Percentiles rank a stretch among this genome's conserved stretches.
These are phyloP conservation scores for Hyposoter didymator DNA, from an alignment of 2,888 invertebrate genomes.

Conservation along the genomic window DNA sequence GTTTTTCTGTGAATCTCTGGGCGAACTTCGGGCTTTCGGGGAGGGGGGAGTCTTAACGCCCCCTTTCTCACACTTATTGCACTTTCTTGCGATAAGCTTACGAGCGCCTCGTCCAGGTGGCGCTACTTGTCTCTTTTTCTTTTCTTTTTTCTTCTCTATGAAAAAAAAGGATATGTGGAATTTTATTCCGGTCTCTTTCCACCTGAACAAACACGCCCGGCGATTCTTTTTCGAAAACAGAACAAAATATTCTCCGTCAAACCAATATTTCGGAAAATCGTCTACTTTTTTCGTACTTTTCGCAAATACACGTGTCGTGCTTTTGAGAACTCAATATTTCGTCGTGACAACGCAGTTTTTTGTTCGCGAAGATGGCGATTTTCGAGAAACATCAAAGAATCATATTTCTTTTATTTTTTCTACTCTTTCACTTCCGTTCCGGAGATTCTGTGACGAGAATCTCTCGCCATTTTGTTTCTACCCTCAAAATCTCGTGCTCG, in stretches of 20 bases:
- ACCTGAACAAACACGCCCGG: constrained; percentile 53
- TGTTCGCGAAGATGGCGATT: background rate
- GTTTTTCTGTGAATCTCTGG: constrained; percentile 19
- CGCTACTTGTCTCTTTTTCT: constrained; percentile 32
- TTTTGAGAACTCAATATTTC: background rate
- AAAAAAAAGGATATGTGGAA: constrained; percentile 69
- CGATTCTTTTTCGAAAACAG: background rate
- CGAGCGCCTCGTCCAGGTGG: constrained; percentile 42
- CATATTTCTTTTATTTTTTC: background rate
- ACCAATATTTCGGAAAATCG: background rate
- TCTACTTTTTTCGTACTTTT: background rate
- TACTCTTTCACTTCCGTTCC: background rate
- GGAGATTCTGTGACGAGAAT: background rate
- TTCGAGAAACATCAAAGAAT: background rate
- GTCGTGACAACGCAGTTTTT: background rate
- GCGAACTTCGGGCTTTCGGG: constrained; percentile 28
- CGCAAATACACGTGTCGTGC: background rate
- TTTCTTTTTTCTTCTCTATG: constrained; percentile 47
- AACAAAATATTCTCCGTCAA: background rate
- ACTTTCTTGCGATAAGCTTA: constrained; percentile 9
- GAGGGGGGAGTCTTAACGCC: constrained; percentile 19
- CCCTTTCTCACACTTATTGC: constrained; percentile 12
- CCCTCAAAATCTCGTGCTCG: background rate
- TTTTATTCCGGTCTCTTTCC: constrained; percentile 62
- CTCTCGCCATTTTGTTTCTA: background rate